A percentile compares a stretch with the other conserved stretches of the same genome.
Evolutionary conservation across 2,797 vertebrate species (phyloP).

Genomic region (Eupleurogrammus muticus): DNA sequence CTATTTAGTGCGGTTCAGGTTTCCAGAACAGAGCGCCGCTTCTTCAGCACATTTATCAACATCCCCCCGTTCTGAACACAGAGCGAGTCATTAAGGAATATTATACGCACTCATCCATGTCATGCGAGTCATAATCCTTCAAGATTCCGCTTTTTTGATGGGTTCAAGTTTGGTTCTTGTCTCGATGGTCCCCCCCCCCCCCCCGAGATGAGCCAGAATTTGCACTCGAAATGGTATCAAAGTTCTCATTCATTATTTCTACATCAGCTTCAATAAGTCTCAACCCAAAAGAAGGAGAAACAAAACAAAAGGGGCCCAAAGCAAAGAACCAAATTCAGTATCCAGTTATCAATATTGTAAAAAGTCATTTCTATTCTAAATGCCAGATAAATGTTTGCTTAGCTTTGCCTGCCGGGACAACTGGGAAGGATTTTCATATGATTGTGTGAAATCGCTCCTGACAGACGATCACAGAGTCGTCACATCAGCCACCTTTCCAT

Average conservation of each 20-base stretch:
- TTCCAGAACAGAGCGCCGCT: constrained; percentile 11
- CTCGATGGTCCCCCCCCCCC: constrained; percentile 28
- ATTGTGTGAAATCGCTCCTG: constrained; percentile 13
- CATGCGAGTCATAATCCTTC: constrained; percentile 39
- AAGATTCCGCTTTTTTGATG: constrained; percentile 45
- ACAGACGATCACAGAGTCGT: constrained; percentile 25
- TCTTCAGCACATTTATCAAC: constrained; percentile 42
- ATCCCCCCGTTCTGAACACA: constrained; percentile 6
- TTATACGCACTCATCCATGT: constrained; percentile 32
- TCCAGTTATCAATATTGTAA: background rate
- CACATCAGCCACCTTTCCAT: constrained; percentile 20
- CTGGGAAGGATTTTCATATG: constrained; percentile 12
- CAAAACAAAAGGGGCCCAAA: background rate
- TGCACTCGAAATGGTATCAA: constrained; percentile 47
- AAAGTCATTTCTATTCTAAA: background rate
- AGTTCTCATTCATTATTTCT: constrained; percentile 55
- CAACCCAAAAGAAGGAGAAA: background rate
- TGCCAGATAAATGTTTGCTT: background rate
- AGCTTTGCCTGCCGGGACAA: background rate
- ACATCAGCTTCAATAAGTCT: constrained; percentile 27
- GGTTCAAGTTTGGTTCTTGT: constrained; percentile 10
- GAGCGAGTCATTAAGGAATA: constrained; percentile 29
- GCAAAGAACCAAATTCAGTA: background rate
- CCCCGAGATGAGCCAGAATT: constrained; percentile 29
- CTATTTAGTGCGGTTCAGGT: constrained; percentile 38